These are phyloP conservation scores for Brachyalestes nurse DNA, from an alignment of 2,797 vertebrate species.

Conservation along the genomic window DNA sequence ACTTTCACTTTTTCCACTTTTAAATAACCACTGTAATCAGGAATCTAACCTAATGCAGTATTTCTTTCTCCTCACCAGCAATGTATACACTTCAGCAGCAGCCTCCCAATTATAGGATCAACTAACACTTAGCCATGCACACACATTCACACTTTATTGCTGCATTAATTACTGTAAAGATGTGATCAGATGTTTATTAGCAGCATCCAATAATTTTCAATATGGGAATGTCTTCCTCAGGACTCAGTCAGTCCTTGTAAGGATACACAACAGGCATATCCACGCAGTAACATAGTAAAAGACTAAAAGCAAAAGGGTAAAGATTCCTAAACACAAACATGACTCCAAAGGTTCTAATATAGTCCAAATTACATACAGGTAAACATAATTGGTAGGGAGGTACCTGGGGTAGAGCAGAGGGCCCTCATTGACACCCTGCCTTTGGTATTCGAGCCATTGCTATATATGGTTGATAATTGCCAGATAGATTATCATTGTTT, in stretches of 20 bases:
- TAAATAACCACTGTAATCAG: conserved; percentile 37
- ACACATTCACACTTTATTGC: not conserved
- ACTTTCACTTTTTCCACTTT: no score
- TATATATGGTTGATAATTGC: no score
- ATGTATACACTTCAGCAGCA: conserved; percentile 16
- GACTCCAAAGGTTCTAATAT: not conserved
- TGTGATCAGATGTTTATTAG: not conserved
- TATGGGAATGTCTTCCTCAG: not conserved
- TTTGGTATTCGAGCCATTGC: not conserved
- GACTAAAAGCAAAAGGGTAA: not conserved
- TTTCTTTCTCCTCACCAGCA: conserved; percentile 37
- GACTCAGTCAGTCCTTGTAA: not conserved
- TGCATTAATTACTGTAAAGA: conserved; percentile 1
- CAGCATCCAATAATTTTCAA: not conserved
- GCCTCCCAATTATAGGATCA: conserved; percentile 2
- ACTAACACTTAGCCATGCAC: not conserved
- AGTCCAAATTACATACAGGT: not conserved
- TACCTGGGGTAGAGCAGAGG: not conserved
- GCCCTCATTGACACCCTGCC: no score
- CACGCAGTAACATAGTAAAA: not conserved
- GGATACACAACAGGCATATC: not conserved
- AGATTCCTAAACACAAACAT: not conserved
- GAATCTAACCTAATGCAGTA: conserved; percentile 47
- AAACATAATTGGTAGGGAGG: not conserved
- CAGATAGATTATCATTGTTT: no score